These are phyloP conservation scores for Neopelma chrysocephalum DNA, from an alignment of 2,797 vertebrate genomes.

Conservation along the genomic window DNA sequence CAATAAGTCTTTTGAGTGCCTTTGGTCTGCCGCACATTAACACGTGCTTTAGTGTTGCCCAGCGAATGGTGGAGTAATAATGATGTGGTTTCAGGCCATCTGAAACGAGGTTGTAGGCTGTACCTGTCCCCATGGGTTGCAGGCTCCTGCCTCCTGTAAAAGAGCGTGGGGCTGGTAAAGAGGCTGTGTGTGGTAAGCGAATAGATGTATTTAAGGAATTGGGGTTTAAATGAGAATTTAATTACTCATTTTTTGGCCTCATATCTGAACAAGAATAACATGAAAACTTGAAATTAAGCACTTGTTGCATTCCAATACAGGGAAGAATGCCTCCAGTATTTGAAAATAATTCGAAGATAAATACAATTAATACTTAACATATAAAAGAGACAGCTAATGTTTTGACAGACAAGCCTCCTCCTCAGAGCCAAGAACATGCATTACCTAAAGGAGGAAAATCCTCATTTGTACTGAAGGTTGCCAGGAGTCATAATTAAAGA, in stretches of 20 bases:
- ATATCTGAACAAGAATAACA: constrained; percentile 50
- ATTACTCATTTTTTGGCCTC: constrained; percentile 51
- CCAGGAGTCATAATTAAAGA: constrained; percentile 63
- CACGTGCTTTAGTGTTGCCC: not conserved
- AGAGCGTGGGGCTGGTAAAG: not conserved
- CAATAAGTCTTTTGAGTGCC: not conserved
- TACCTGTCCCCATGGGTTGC: not conserved
- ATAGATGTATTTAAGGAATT: constrained; percentile 49
- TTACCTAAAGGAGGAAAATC: constrained; percentile 62
- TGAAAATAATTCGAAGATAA: constrained; percentile 68
- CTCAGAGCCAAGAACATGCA: constrained; percentile 58
- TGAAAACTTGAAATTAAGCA: constrained; percentile 50
- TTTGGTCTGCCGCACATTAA: not conserved
- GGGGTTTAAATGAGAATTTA: constrained; percentile 54
- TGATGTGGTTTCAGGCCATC: not conserved
- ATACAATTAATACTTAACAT: constrained; percentile 67
- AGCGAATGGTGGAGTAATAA: not conserved
- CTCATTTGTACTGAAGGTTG: constrained; percentile 60
- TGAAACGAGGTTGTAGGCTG: not conserved
- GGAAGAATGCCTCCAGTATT: constrained; percentile 66
- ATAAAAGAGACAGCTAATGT: constrained; percentile 58
- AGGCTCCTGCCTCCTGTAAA: not conserved
- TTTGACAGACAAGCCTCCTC: constrained; percentile 56
- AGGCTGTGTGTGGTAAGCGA: constrained; percentile 47
- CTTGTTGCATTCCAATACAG: constrained; percentile 55